Evolutionary conservation across 2,113 vertebrate genomes (phyloP).

Genomic region (Tympanuchus pallidicinctus): DNA sequence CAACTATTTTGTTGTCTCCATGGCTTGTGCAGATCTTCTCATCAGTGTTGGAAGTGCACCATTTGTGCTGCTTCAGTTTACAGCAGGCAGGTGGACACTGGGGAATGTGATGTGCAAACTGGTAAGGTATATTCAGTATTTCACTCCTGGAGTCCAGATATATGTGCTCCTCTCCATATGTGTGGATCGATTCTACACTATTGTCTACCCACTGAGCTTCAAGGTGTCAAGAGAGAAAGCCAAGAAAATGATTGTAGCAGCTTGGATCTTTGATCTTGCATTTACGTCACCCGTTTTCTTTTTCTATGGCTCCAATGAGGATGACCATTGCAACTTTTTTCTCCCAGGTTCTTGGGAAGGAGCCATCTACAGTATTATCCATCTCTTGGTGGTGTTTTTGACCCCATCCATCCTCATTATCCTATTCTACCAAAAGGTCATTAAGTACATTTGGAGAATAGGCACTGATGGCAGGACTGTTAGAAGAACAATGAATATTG

Average conservation of each 20-base stretch:
- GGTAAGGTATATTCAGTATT: conserved; percentile 87
- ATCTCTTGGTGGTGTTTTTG: conserved; percentile 85
- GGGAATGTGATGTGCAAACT: conserved; percentile 81
- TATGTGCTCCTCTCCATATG: conserved; percentile 92
- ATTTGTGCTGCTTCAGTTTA: conserved; percentile 86
- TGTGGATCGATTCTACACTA: conserved; percentile 92
- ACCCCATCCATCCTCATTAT: conserved; percentile 83
- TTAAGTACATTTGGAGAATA: conserved; percentile 94
- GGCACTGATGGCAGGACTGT: conserved; percentile 86
- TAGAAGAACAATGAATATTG: conserved; percentile 91
- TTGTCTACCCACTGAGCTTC: conserved; percentile 93
- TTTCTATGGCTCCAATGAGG: conserved; percentile 79
- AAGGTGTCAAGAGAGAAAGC: conserved; percentile 94
- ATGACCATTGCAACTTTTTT: conserved; percentile 87
- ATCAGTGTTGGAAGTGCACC: conserved; percentile 83
- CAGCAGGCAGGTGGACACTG: conserved; percentile 82
- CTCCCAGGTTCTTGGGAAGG: conserved; percentile 85
- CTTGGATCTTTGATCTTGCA: conserved; percentile 84
- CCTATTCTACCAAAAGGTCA: conserved; percentile 90
- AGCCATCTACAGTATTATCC: conserved; percentile 75
- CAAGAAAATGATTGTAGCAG: conserved; percentile 91
- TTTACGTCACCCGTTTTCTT: conserved; percentile 85
- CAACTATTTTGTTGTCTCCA: conserved; percentile 94
- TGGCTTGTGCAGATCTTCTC: conserved; percentile 92
- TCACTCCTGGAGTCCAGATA: conserved; percentile 88